phyloP scores from a whole-genome alignment of 2,113 vertebrate species.

The Cinclus cinclus region DNA sequence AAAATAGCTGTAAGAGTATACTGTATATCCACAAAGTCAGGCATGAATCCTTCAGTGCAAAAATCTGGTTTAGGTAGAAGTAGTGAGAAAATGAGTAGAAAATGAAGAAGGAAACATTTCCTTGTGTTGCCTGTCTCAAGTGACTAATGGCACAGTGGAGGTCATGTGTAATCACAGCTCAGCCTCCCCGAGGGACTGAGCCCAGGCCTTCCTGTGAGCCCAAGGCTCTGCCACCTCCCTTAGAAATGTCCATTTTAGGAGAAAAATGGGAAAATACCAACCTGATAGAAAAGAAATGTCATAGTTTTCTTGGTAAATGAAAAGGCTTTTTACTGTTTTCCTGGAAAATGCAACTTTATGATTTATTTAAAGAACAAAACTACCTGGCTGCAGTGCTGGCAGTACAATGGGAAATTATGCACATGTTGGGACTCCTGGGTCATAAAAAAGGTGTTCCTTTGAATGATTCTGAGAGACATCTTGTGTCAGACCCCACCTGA shows the following conservation, averaged over 20 bases:
- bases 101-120: background rate
- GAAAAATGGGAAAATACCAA: background rate
- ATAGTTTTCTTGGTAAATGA: background rate
- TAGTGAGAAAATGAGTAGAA: background rate
- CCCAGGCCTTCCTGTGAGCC: background rate
- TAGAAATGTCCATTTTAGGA: background rate
- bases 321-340: background rate
- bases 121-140: background rate
- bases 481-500: background rate
- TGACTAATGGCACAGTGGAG: background rate
- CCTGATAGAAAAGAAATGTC: background rate
- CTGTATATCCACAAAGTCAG: background rate
- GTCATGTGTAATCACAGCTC: background rate
- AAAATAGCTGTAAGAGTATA: background rate
- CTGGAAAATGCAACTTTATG: background rate
- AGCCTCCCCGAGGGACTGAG: rapidly evolving
- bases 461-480: background rate
- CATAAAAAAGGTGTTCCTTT: background rate
- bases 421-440: background rate
- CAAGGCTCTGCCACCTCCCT: background rate
- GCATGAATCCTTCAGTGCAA: background rate
- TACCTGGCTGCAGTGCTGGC: background rate
- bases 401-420: background rate
- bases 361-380: background rate
- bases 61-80: background rate